phyloP scores from a whole-genome alignment of 2,797 vertebrate genomes.

The Sebastes oblongus region DNA sequence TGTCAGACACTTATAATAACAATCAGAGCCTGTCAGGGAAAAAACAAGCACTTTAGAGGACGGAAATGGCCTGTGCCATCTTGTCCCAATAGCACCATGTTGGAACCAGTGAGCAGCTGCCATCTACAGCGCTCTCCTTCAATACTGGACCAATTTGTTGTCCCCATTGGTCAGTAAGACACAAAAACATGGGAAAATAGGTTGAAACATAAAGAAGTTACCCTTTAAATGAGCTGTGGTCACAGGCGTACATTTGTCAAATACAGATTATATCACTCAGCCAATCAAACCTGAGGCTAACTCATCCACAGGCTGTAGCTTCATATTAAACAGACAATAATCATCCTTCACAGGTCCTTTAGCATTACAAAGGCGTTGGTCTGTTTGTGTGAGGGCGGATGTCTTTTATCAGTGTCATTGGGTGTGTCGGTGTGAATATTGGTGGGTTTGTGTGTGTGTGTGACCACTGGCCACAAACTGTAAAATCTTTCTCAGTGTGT shows the following conservation, averaged over 20 bases:
- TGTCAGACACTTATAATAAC: no score
- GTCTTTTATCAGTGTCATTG: slow-evolving; percentile 7
- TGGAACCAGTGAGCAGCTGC: no score
- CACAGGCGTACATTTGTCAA: not conserved
- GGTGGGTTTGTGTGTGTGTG: slow-evolving; percentile 11
- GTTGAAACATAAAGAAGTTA: rapidly evolving
- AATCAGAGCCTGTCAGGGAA: no score
- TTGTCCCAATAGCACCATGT: no score
- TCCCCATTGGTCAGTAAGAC: no score
- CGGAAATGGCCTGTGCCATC: rapidly evolving
- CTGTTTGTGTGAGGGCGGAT: slow-evolving; percentile 8
- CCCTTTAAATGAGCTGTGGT: no score
- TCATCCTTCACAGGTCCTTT: not conserved
- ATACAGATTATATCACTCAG: not conserved
- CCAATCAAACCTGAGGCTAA: not conserved
- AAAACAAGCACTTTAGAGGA: no score
- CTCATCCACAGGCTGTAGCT: not conserved
- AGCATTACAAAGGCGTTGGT: not conserved
- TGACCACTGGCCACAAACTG: slow-evolving; percentile 44
- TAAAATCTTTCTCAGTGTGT: slow-evolving; percentile 17
- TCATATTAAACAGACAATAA: not conserved
- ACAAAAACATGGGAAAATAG: no score
- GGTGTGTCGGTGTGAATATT: slow-evolving; percentile 26
- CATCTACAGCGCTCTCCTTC: no score
- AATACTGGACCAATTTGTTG: no score